A percentile compares a stretch with the other conserved stretches of the same genome.
Conservation (phyloP, 2,797 vertebrate genomes). For the Acipenser ruthenus region DNA sequence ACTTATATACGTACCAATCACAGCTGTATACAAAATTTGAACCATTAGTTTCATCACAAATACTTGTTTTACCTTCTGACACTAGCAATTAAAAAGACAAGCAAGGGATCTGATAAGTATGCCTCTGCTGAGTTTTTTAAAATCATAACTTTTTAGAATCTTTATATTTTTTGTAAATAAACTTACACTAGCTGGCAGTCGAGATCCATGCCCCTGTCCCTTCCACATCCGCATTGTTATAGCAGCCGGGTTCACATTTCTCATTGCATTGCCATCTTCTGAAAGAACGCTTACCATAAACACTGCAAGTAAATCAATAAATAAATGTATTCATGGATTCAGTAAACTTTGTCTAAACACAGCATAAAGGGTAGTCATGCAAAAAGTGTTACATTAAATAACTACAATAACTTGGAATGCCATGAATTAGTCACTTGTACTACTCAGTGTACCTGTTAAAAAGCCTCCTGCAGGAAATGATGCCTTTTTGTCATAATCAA, state of each 20-base stretch:
- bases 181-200: constrained; percentile 55
- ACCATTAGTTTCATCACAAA: no score
- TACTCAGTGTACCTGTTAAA: constrained; percentile 68
- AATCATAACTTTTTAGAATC: no score
- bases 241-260: constrained; percentile 58
- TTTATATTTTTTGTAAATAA: neutral
- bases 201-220: constrained; percentile 25
- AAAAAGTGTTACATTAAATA: neutral
- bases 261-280: constrained; percentile 71
- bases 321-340: neutral
- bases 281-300: constrained; percentile 79
- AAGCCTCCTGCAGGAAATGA: constrained; percentile 61
- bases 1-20: no score
- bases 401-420: no score
- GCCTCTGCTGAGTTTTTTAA: no score
- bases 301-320: constrained; percentile 48
- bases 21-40: no score
- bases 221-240: constrained; percentile 77
- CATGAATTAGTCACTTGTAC: no score
- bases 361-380: neutral
- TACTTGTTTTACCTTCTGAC: no score
- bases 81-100: no score
- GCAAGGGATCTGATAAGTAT: no score
- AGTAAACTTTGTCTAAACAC: neutral
- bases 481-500: constrained; percentile 58